Evolutionary conservation across 2,797 vertebrate species (phyloP).

Genomic region (Delichon dasypus): DNA sequence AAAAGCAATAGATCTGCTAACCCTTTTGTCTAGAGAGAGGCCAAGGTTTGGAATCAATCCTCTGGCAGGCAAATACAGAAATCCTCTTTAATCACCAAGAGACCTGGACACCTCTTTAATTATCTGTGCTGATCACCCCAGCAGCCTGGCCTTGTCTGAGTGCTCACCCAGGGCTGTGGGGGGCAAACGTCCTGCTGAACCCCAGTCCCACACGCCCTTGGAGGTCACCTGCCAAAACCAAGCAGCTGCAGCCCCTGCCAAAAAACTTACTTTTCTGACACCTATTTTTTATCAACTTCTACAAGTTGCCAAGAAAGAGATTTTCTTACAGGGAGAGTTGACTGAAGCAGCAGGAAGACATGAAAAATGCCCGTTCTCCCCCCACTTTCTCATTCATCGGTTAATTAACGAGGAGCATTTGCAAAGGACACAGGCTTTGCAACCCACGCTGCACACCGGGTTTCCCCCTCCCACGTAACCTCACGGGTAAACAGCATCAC

Average conservation of each 20-base stretch:
- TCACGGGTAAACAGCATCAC: not conserved
- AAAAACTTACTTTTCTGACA: not conserved
- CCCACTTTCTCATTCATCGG: not conserved
- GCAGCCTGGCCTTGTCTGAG: not conserved
- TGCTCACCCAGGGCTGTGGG: not conserved
- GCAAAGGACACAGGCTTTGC: not conserved
- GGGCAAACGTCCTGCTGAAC: accelerated
- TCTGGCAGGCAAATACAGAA: not conserved
- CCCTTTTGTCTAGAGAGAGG: not conserved
- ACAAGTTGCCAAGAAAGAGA: not conserved
- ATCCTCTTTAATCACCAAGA: not conserved
- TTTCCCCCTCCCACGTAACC: not conserved
- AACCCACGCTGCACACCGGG: accelerated
- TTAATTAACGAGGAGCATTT: constrained; percentile 43
- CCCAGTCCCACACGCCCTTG: not conserved
- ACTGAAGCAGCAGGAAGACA: not conserved
- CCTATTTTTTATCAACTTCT: not conserved
- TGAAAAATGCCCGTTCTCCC: not conserved
- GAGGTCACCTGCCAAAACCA: not conserved
- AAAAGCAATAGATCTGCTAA: accelerated
- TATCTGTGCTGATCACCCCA: not conserved
- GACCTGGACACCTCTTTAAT: not conserved
- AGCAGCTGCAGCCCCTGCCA: not conserved
- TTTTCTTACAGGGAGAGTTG: not conserved
- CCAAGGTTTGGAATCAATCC: not conserved